phyloP scores from a whole-genome alignment of 2,113 vertebrate genomes.

The Podiceps cristatus region DNA sequence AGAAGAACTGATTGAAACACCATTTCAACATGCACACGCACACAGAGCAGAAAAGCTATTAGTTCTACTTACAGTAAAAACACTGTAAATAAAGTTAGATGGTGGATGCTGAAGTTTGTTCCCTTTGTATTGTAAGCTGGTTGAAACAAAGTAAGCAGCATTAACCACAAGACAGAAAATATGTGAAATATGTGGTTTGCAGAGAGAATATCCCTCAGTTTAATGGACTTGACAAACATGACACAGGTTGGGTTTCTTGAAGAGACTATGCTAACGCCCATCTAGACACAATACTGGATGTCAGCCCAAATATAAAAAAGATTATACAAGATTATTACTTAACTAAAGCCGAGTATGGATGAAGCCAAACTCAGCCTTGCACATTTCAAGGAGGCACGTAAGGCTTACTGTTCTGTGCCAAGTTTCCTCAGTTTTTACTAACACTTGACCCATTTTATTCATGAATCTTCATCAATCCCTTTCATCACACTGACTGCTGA shows the following conservation, averaged over 20 bases:
- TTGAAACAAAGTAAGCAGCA: constrained; percentile 48
- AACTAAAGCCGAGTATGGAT: background rate
- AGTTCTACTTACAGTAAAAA: constrained; percentile 49
- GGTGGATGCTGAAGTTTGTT: constrained; percentile 26
- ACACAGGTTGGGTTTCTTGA: background rate
- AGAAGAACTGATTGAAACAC: background rate
- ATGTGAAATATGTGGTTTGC: background rate
- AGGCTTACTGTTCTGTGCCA: background rate
- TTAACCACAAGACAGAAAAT: background rate
- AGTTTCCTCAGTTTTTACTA: background rate
- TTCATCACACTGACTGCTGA: background rate
- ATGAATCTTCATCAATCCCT: background rate
- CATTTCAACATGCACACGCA: constrained; percentile 8
- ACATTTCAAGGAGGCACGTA: background rate
- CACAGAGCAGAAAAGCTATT: background rate
- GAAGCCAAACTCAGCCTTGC: background rate
- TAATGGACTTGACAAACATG: background rate
- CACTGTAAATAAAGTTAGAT: constrained; percentile 38
- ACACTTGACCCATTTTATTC: background rate
- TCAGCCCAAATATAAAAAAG: background rate
- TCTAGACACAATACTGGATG: background rate
- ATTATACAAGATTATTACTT: background rate
- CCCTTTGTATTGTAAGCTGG: constrained; percentile 38
- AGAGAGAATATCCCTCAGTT: background rate
- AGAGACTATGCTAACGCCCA: background rate